Conservation (phyloP, 2,888 invertebrate species). For the Rugalucina vietnamica region DNA sequence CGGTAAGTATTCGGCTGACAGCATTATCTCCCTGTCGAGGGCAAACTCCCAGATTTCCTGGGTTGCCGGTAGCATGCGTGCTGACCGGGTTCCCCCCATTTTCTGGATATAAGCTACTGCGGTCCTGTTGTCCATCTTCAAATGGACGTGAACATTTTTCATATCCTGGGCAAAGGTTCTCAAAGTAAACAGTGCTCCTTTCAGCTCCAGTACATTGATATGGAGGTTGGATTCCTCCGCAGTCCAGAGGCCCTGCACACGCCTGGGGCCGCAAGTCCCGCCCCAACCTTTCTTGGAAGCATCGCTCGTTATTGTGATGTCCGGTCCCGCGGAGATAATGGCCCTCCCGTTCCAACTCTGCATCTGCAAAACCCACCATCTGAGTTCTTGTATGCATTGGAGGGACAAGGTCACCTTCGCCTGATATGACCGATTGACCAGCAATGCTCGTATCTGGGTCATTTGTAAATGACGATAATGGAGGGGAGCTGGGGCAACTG, state of each 20-base stretch:
- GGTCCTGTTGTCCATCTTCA: no score
- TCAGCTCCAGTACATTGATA: no score
- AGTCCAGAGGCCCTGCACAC: conserved; percentile 31
- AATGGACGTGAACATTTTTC: no score
- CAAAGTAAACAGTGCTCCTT: no score
- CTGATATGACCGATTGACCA: conserved; percentile 19
- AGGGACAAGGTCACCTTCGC: background rate
- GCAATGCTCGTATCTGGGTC: conserved; percentile 18
- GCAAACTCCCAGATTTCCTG: no score
- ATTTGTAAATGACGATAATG: conserved; percentile 26
- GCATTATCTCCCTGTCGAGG: no score
- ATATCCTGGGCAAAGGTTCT: no score
- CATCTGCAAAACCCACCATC: conserved; percentile 26
- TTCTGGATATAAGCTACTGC: no score
- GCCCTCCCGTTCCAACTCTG: conserved; percentile 29
- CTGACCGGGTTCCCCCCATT: no score
- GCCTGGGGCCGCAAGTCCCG: background rate
- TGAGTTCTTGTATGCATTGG: conserved; percentile 11
- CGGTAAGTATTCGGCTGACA: no score
- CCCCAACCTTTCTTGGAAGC: conserved; percentile 45
- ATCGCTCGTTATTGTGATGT: conserved; percentile 29
- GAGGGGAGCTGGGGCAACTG: conserved; percentile 12
- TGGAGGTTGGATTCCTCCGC: background rate
- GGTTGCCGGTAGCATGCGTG: no score
- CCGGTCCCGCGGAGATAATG: conserved; percentile 18